These are phyloP conservation scores for Lamellibrachia columna DNA, from an alignment of 2,888 invertebrate genomes.

Conservation along the genomic window DNA sequence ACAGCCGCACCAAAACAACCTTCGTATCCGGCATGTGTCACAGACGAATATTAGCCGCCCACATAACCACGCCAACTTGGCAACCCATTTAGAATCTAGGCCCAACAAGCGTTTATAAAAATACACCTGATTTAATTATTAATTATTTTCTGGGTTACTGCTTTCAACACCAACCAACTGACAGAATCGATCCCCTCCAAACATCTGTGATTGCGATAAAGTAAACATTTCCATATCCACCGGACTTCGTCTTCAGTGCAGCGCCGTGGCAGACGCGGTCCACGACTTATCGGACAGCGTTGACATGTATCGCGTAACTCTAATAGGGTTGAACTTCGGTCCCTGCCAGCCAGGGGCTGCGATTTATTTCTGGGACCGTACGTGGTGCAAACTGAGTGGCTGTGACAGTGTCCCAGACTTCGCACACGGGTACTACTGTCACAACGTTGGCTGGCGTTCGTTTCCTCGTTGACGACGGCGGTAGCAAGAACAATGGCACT, in stretches of 20 bases:
- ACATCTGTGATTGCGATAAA: background rate
- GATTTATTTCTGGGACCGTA: background rate
- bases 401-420: background rate
- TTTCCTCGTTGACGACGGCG: background rate
- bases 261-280: conserved; percentile 7
- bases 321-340: background rate
- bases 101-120: background rate
- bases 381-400: conserved; percentile 3
- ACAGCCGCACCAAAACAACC: background rate
- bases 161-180: background rate
- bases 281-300: background rate
- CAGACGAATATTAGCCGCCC: background rate
- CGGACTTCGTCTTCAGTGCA: background rate
- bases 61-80: background rate
- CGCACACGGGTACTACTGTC: background rate
- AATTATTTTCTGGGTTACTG: background rate
- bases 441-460: background rate
- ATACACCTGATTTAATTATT: background rate
- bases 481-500: background rate
- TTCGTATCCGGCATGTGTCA: background rate
- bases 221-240: background rate
- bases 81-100: background rate
- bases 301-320: conserved; percentile 6
- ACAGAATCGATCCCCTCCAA: background rate
- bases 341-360: conserved; percentile 9